These are phyloP conservation scores for Drosophila mimetica DNA, from an alignment of 2,888 invertebrate species.

Conservation along the genomic window DNA sequence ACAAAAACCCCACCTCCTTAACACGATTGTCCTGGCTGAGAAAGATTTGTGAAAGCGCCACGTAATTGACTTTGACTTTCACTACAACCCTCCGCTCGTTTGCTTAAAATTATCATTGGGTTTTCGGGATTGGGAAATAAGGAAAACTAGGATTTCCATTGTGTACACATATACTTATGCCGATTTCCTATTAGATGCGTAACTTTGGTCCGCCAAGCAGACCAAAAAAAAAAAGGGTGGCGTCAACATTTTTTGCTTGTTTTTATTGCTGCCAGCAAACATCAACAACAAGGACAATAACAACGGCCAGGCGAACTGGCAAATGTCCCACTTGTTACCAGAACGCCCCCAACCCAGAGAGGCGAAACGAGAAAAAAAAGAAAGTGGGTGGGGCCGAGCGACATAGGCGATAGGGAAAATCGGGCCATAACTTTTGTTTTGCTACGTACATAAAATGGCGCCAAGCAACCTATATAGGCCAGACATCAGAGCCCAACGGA, in stretches of 20 bases:
- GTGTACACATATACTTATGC: slow-evolving; percentile 79
- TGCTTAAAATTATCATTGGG: slow-evolving; percentile 76
- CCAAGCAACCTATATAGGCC: slow-evolving; percentile 80
- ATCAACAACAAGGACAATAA: slow-evolving; percentile 58
- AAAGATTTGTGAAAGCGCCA: slow-evolving; percentile 75
- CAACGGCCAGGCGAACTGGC: slow-evolving; percentile 60
- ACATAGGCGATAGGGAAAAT: slow-evolving; percentile 57
- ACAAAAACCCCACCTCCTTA: slow-evolving; percentile 35
- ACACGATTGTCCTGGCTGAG: slow-evolving; percentile 64
- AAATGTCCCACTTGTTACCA: slow-evolving; percentile 79
- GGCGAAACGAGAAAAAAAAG: not conserved
- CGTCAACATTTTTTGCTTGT: slow-evolving; percentile 73
- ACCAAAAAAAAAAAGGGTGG: slow-evolving; percentile 67
- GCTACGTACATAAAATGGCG: slow-evolving; percentile 75
- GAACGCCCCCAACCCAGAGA: slow-evolving; percentile 34
- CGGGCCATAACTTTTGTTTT: slow-evolving; percentile 79
- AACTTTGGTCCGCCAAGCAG: slow-evolving; percentile 34
- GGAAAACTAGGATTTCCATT: slow-evolving; percentile 61
- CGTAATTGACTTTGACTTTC: slow-evolving; percentile 71
- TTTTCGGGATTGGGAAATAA: slow-evolving; percentile 3
- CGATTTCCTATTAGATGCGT: slow-evolving; percentile 75
- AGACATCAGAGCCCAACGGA: slow-evolving; percentile 51
- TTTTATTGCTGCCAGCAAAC: slow-evolving; percentile 77
- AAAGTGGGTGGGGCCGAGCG: slow-evolving; percentile 35
- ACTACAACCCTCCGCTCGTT: slow-evolving; percentile 45